These are phyloP conservation scores for Drosophila yakuba DNA, from an alignment of 1,140 invertebrate genomes.

Conservation along the genomic window DNA sequence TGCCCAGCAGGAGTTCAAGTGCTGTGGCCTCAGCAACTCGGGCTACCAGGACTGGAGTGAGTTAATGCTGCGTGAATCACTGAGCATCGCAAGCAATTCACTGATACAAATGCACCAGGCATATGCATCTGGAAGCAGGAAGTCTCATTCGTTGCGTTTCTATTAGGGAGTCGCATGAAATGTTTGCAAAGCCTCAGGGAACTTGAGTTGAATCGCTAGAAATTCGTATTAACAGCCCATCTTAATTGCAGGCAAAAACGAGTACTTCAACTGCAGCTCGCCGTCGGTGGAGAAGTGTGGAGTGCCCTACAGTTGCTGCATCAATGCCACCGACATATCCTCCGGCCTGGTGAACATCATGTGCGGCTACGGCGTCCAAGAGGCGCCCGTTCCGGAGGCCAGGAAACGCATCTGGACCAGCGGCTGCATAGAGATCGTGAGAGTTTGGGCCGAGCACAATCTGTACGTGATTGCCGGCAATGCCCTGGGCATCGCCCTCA, in stretches of 20 bases:
- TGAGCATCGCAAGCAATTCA: too few relatives aligned
- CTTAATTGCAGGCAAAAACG: constrained; percentile 88
- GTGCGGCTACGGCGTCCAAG: constrained; percentile 95
- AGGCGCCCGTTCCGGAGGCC: constrained; percentile 92
- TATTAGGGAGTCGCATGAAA: background rate
- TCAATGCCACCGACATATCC: constrained; percentile 94
- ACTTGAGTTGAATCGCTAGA: too few relatives aligned
- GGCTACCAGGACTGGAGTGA: constrained; percentile 95
- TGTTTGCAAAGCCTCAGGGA: too few relatives aligned
- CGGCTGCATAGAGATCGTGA: constrained; percentile 94
- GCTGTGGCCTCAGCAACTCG: constrained; percentile 95
- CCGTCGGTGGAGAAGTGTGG: constrained; percentile 95
- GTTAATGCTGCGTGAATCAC: background rate
- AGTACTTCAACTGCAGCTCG: constrained; percentile 96
- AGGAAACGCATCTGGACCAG: constrained; percentile 95
- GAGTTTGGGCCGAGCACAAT: constrained; percentile 93
- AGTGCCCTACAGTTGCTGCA: constrained; percentile 97
- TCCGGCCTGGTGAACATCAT: constrained; percentile 95
- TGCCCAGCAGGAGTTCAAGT: constrained; percentile 96
- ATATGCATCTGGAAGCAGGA: too few relatives aligned
- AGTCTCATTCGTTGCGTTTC: background rate
- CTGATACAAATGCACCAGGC: too few relatives aligned
- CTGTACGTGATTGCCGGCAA: constrained; percentile 94
- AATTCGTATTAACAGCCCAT: too few relatives aligned
- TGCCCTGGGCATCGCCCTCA: constrained; percentile 91